phyloP scores from a whole-genome alignment of 2,113 vertebrate species.

The Propithecus coquereli region DNA sequence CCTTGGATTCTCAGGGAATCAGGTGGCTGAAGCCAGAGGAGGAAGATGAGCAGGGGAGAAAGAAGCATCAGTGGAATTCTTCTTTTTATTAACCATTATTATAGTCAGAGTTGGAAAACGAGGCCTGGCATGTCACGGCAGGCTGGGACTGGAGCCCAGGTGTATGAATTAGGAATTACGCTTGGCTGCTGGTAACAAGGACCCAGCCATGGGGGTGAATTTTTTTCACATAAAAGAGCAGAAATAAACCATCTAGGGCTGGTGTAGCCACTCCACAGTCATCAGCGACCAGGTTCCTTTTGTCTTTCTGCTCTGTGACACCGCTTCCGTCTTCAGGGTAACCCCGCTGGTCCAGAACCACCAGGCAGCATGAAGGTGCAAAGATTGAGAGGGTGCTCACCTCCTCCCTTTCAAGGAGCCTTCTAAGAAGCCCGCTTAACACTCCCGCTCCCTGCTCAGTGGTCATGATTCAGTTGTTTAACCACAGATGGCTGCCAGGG shows the following conservation, averaged over 20 bases:
- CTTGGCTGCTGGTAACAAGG: not conserved
- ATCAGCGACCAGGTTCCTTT: accelerated
- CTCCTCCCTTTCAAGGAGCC: not conserved
- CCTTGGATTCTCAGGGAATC: not conserved
- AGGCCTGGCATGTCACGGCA: not conserved
- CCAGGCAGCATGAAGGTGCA: not conserved
- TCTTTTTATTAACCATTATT: not conserved
- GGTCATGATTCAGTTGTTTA: no score
- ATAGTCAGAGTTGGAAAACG: not conserved
- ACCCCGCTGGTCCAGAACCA: not conserved
- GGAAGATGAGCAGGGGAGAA: not conserved
- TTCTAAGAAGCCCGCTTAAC: not conserved
- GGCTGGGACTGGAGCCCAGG: not conserved
- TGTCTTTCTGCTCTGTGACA: not conserved
- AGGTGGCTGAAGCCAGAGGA: not conserved
- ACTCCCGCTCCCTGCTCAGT: not conserved
- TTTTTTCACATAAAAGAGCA: not conserved
- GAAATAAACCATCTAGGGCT: not conserved
- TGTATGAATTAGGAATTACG: accelerated
- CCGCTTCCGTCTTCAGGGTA: not conserved
- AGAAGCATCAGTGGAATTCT: not conserved
- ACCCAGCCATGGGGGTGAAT: not conserved
- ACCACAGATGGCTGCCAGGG: not conserved
- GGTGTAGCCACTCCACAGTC: not conserved
- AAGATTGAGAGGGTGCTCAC: not conserved